Evolutionary conservation across 2,888 invertebrate species (phyloP).

Genomic region (Eretmocerus hayati): DNA sequence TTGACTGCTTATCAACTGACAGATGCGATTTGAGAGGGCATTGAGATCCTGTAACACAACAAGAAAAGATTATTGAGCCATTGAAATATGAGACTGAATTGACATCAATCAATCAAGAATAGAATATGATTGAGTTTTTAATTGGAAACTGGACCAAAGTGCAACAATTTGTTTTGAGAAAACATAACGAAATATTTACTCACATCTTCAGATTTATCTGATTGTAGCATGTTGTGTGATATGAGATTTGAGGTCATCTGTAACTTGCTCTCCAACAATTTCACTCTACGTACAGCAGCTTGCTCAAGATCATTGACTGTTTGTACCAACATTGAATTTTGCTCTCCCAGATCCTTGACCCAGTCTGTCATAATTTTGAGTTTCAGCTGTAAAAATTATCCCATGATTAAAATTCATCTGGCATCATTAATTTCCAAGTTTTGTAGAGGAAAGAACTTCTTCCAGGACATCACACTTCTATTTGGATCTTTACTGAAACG

Average conservation of each 20-base stretch:
- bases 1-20: conserved; percentile 32
- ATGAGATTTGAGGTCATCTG: conserved; percentile 45
- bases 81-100: too few relatives aligned
- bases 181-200: too few relatives aligned
- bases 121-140: neutral
- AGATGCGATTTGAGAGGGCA: conserved; percentile 32
- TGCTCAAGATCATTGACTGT: conserved; percentile 63
- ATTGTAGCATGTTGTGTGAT: conserved; percentile 33
- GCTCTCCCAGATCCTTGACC: conserved; percentile 61
- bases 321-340: conserved; percentile 60
- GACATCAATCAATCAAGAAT: neutral
- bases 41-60: conserved; percentile 30
- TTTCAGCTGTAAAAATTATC: conserved; percentile 51
- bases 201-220: conserved; percentile 35
- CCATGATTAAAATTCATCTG: neutral
- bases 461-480: conserved; percentile 20
- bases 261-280: conserved; percentile 52
- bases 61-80: conserved; percentile 9
- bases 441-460: conserved; percentile 10
- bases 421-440: neutral
- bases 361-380: conserved; percentile 57
- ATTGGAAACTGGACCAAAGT: too few relatives aligned
- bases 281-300: conserved; percentile 57
- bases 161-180: too few relatives aligned
- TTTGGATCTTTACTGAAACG: conserved; percentile 14